Evolutionary conservation across 2,113 vertebrate genomes (phyloP), one percentile per base, ranked within the genome.

Genomic region (Heterotilapia buettikoferi): DNA sequence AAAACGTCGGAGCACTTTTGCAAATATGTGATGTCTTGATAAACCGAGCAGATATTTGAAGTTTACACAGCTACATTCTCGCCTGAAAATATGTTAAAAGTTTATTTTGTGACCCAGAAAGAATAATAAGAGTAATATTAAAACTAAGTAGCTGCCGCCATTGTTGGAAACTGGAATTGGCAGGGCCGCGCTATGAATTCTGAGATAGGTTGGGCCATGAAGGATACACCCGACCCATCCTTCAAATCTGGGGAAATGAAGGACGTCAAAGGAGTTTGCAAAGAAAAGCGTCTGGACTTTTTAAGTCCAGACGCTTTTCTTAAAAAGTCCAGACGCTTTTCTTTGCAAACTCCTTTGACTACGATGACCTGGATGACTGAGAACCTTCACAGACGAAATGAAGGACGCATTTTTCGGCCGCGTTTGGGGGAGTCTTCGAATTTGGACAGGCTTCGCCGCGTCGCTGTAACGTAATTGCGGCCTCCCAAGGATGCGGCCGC

Each of bases 51-150:
- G 19, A 53, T 53, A 21, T 53, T 53, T 53, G 52, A 53, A 1
- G 52, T 0, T 11, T 21, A 3, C 52, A 11, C 9, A 53, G 3
- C 0, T 53, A 0, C n/a, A 54, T 54, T 54, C 9, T 54, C 1
- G 0, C 52, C 52, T 21, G 52, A 53, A 53, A 53, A 53, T 54
- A 11, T 54, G 2, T 54, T 54, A 54, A 53, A 21, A 1, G 52
- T 54, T 54, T 11, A 2, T 54, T 21, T 54, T 54, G 52, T 12
- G 52, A 54, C 5, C n/a, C 52, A 54, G 52, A 21, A 54, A 54
- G 9, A 54, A 0, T 0, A 54, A 54, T 11, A 11, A 6, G 9
- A 21, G n/a, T 54, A 54, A 54, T 6, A 6, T 54, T 54, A 54
- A 54, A 54, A 54, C 52, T 0, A 54, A 54, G 5, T 21, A 54